phyloP scores from a whole-genome alignment of 2,113 vertebrate species.

The Numida meleagris region DNA sequence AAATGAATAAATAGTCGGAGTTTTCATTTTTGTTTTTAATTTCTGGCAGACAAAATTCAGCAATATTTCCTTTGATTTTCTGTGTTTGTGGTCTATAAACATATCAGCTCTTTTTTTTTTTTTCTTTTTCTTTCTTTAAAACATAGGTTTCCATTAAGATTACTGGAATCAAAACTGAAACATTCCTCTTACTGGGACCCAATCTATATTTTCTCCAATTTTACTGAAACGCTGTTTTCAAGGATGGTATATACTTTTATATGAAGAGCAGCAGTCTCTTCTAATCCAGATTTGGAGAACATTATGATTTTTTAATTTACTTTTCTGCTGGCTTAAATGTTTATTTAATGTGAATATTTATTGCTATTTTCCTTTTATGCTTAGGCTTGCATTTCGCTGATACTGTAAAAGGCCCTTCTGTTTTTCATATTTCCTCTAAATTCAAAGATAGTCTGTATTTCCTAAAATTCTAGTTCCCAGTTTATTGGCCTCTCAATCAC shows the following conservation, averaged over 20 bases:
- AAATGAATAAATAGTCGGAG: not conserved
- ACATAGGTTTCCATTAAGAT: not conserved
- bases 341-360: slow-evolving; percentile 38
- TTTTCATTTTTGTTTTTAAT: not conserved
- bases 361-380: slow-evolving; percentile 20
- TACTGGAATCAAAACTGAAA: not conserved
- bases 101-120: not conserved
- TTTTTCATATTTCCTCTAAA: slow-evolving; percentile 47
- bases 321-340: not conserved
- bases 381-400: not conserved
- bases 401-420: not conserved
- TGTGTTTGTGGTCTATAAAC: not conserved
- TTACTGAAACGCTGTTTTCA: not conserved
- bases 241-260: not conserved
- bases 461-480: slow-evolving; percentile 25
- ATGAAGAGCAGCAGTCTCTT: not conserved
- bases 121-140: not conserved
- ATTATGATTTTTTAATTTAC: not conserved
- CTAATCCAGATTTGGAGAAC: not conserved
- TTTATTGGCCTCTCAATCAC: slow-evolving; percentile 21
- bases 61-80: not conserved
- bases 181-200: not conserved
- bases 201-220: not conserved
- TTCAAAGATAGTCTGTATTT: slow-evolving; percentile 38
- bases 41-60: not conserved